Percentiles rank a stretch among this genome's conserved stretches.
Evolutionary conservation across 2,888 invertebrate genomes (phyloP).

Genomic region (Achlya flavicornis): DNA sequence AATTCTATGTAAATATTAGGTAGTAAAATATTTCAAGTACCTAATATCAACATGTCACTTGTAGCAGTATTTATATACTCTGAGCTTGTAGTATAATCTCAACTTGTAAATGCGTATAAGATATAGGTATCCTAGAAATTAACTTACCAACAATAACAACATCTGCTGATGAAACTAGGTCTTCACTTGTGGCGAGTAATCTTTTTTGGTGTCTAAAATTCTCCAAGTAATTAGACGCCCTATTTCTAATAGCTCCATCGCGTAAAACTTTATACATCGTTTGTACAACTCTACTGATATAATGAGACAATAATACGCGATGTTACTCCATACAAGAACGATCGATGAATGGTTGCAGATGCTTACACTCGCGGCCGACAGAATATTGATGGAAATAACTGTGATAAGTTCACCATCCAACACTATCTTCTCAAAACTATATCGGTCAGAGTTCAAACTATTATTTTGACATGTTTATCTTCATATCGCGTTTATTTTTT

Average conservation of each 20-base stretch:
- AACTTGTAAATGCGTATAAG: no score
- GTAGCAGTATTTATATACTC: no score
- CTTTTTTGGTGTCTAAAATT: slow-evolving; percentile 46
- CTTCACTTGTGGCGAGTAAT: slow-evolving; percentile 49
- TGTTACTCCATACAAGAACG: slow-evolving; percentile 30
- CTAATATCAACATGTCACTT: no score
- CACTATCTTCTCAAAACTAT: slow-evolving; percentile 19
- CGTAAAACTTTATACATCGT: slow-evolving; percentile 71
- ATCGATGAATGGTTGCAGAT: slow-evolving; percentile 29
- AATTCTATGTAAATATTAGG: no score
- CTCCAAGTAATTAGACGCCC: slow-evolving; percentile 57
- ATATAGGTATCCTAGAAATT: background rate
- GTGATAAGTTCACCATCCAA: background rate
- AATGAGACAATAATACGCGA: slow-evolving; percentile 18
- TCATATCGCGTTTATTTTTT: slow-evolving; percentile 10
- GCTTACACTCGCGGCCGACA: background rate
- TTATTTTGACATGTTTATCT: slow-evolving; percentile 44
- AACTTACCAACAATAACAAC: slow-evolving; percentile 89
- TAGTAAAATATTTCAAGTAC: no score
- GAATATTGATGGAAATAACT: background rate
- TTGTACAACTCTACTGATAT: slow-evolving; percentile 21
- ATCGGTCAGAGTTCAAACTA: slow-evolving; percentile 37
- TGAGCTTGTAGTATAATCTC: no score
- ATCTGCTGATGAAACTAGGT: slow-evolving; percentile 85
- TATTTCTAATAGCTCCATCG: slow-evolving; percentile 50